Percentiles rank a stretch among this genome's conserved stretches.
phyloP scores from a whole-genome alignment of 2,888 invertebrate species.

The Arenicola marina region DNA sequence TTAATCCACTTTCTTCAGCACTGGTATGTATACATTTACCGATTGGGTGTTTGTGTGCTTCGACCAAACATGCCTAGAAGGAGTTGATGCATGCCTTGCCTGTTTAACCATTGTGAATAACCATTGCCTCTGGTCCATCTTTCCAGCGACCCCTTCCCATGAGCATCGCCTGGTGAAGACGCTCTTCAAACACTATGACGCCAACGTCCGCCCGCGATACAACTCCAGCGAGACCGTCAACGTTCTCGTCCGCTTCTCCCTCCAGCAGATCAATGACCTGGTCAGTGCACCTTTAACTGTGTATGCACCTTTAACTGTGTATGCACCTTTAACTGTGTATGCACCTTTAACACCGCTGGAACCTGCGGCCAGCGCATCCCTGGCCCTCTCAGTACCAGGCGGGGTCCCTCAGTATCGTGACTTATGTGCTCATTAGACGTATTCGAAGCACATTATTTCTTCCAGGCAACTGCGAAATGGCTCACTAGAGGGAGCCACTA shows the following conservation, averaged over 20 bases:
- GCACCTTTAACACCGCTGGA: background rate
- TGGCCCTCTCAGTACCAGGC: too few species aligned
- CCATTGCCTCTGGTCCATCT: too few species aligned
- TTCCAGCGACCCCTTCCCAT: conserved; percentile 1
- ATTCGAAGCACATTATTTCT: background rate
- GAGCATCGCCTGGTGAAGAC: background rate
- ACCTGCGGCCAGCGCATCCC: too few species aligned
- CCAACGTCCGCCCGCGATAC: conserved; percentile 2
- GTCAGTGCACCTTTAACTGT: background rate
- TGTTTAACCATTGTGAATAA: too few species aligned
- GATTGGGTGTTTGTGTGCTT: too few species aligned
- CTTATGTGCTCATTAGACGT: background rate
- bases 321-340: background rate
- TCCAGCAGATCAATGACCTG: conserved; percentile 12
- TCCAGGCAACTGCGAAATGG: too few species aligned
- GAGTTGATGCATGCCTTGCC: too few species aligned
- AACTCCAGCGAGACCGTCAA: background rate
- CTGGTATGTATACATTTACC: too few species aligned
- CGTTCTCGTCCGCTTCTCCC: conserved; percentile 7
- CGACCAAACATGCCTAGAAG: too few species aligned
- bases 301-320: background rate
- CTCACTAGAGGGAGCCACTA: too few species aligned
- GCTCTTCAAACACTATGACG: conserved; percentile 3
- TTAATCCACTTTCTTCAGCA: too few species aligned
- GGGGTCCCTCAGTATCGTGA: background rate